phyloP scores from a whole-genome alignment of 2,113 vertebrate species.

The Ageneiosus marmoratus region DNA sequence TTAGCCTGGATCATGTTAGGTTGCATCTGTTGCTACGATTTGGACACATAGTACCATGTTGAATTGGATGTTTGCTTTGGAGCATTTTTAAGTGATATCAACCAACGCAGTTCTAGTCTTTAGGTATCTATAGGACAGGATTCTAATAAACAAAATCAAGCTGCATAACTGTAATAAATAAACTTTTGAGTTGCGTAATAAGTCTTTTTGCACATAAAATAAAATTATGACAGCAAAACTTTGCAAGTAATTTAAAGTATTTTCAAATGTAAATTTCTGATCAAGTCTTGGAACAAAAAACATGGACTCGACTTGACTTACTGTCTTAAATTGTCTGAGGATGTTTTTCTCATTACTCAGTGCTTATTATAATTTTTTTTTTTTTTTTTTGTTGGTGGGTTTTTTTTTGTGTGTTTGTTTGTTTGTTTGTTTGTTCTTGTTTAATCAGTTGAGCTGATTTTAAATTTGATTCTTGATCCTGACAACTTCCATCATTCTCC shows the following conservation, averaged over 20 bases:
- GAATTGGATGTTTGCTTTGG: not conserved
- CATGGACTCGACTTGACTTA: not conserved
- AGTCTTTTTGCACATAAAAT: not conserved
- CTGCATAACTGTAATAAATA: not conserved
- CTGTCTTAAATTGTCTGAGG: not conserved
- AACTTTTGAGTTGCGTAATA: not conserved
- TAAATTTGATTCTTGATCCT: constrained; percentile 11
- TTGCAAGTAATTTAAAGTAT: not conserved
- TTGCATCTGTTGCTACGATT: not conserved
- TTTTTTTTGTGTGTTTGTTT: not conserved
- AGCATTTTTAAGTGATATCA: not conserved
- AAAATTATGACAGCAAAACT: not conserved
- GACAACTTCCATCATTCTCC: constrained; percentile 15
- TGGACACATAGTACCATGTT: too few species aligned
- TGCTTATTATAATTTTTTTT: not conserved
- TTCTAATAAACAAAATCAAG: not conserved
- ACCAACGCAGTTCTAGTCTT: not conserved
- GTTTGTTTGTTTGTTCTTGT: constrained; percentile 31
- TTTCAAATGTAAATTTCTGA: not conserved
- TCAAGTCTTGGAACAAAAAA: constrained; percentile 15
- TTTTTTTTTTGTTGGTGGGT: not conserved
- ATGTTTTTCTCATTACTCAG: not conserved
- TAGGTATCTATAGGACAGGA: not conserved
- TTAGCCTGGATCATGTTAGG: not conserved
- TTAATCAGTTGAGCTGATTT: constrained; percentile 7